A percentile compares a stretch with the other conserved stretches of the same genome.
Evolutionary conservation across 2,113 vertebrate genomes (phyloP).

Genomic region (Phylloscopus trochiloides): DNA sequence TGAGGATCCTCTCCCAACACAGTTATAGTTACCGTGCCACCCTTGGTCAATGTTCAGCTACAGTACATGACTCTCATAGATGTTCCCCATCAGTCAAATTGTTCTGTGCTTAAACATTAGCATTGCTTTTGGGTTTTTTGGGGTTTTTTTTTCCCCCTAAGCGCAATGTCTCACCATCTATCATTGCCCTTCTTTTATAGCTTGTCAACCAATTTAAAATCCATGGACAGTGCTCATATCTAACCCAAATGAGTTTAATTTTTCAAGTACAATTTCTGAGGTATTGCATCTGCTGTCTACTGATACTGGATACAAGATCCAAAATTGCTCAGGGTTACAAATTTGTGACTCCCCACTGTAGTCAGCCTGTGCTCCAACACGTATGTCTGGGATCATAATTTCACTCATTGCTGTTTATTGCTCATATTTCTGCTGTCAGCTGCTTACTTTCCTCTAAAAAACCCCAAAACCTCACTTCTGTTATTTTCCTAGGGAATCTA

Average conservation of each 20-base stretch:
- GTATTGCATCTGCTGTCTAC: neutral
- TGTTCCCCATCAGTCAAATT: neutral
- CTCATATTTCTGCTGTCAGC: neutral
- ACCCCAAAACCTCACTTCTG: neutral
- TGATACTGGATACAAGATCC: neutral
- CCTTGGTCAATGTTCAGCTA: neutral
- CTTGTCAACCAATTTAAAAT: conserved; percentile 9
- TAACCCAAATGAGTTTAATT: neutral
- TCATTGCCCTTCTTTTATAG: neutral
- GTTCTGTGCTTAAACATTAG: neutral
- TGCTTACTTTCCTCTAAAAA: neutral
- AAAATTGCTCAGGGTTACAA: neutral
- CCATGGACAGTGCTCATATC: neutral
- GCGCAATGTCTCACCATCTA: neutral
- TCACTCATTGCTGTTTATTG: neutral
- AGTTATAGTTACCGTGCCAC: fast-evolving
- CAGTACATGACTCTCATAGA: neutral
- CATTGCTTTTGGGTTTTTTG: neutral
- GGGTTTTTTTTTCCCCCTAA: neutral
- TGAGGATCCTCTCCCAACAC: neutral
- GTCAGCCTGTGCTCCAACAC: neutral
- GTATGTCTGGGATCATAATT: neutral
- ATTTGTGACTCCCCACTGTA: neutral
- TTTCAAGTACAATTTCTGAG: neutral
- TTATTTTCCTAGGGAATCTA: conserved; percentile 8